Evolutionary conservation across 2,888 invertebrate species (phyloP).

Genomic region (Brenthis hecate): DNA sequence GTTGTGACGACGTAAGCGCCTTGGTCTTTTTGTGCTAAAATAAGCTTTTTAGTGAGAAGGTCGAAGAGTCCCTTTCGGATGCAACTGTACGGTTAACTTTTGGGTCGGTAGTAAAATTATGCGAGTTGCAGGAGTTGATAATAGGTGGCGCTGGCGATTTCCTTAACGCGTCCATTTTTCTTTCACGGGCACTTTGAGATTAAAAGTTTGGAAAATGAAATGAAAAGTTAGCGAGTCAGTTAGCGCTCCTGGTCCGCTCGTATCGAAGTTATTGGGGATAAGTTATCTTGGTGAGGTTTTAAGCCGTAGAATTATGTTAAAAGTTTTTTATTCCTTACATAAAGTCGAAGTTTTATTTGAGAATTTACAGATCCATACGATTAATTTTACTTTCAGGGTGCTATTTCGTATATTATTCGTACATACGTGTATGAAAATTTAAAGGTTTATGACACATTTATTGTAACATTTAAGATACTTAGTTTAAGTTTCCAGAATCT

Average conservation of each 20-base stretch:
- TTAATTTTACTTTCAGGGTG: not conserved
- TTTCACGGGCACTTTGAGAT: constrained; percentile 82
- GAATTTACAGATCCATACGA: constrained; percentile 4
- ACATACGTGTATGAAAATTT: no score
- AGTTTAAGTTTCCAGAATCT: no score
- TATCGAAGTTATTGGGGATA: constrained; percentile 55
- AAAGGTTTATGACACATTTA: no score
- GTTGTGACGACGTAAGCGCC: constrained; percentile 50
- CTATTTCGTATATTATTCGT: no score
- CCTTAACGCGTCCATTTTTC: constrained; percentile 78
- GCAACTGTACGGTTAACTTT: constrained; percentile 16
- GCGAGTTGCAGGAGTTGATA: constrained; percentile 71
- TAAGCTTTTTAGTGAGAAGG: not conserved
- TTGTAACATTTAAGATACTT: no score
- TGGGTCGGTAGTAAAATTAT: constrained; percentile 49
- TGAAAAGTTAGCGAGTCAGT: constrained; percentile 63
- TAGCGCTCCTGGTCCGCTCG: constrained; percentile 51
- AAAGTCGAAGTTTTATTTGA: constrained; percentile 13
- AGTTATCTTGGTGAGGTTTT: constrained; percentile 25
- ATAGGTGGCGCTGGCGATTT: constrained; percentile 80
- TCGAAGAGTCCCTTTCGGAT: constrained; percentile 12
- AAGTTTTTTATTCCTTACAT: constrained; percentile 16
- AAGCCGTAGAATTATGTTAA: constrained; percentile 14
- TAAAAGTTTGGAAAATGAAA: constrained; percentile 81
- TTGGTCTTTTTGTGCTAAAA: constrained; percentile 11